Conservation (phyloP, 2,113 vertebrate genomes). For the Barnardius zonarius region DNA sequence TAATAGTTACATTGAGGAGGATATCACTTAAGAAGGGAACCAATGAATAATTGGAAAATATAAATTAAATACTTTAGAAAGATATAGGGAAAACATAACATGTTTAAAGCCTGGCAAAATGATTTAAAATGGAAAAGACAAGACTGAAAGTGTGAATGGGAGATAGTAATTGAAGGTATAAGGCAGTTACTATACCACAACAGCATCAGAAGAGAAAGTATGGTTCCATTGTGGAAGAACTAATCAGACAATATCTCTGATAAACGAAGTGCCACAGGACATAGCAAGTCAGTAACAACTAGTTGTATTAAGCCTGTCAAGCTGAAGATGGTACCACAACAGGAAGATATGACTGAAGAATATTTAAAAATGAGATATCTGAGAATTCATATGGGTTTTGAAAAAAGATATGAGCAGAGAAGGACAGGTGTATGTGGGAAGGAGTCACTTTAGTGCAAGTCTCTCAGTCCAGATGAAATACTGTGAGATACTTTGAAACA, state of each 20-base stretch:
- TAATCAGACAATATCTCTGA: not conserved
- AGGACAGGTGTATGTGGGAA: not conserved
- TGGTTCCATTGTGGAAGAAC: not conserved
- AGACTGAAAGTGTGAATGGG: not conserved
- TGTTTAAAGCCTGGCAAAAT: not conserved
- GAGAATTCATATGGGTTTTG: not conserved
- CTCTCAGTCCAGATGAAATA: not conserved
- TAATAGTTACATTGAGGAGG: not conserved
- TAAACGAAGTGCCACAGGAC: not conserved
- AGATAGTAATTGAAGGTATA: not conserved
- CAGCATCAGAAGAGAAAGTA: accelerated
- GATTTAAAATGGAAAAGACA: not conserved
- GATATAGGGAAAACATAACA: not conserved
- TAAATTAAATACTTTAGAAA: not conserved
- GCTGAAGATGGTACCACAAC: not conserved
- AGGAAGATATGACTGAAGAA: not conserved
- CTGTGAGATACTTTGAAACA: not conserved
- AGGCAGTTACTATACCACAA: not conserved
- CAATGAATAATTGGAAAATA: not conserved
- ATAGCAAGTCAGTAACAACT: not conserved
- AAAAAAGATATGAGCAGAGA: not conserved
- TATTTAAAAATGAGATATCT: not conserved
- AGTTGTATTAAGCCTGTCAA: not conserved
- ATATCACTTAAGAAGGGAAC: not conserved
- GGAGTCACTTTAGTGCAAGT: not conserved